These are phyloP conservation scores for Stratiomys singularior DNA, from an alignment of 2,888 invertebrate species.

Conservation along the genomic window DNA sequence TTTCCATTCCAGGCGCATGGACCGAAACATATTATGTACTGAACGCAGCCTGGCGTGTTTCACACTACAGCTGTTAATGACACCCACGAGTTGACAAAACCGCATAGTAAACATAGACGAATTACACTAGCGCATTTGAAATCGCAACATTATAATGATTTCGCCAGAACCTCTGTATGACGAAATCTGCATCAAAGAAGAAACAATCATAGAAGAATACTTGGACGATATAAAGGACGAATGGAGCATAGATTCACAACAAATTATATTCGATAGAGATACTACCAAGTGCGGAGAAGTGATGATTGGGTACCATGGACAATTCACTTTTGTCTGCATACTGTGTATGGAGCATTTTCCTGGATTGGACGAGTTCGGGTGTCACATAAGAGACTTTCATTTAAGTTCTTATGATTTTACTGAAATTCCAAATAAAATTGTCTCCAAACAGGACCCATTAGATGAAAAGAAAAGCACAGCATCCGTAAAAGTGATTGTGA, in stretches of 20 bases:
- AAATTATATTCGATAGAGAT: background rate
- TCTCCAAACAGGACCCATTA: too few relatives aligned
- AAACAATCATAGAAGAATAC: background rate
- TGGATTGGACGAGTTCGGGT: background rate
- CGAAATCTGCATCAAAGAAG: background rate
- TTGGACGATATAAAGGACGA: background rate
- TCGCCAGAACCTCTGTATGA: too few relatives aligned
- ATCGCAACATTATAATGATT: too few relatives aligned
- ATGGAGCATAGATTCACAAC: background rate
- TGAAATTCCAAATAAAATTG: background rate
- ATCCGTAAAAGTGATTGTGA: too few relatives aligned
- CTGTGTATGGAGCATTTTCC: background rate
- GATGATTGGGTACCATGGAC: background rate
- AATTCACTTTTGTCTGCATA: constrained; percentile 17
- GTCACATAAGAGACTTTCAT: background rate
- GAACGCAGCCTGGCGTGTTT: too few relatives aligned
- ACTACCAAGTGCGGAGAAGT: constrained; percentile 24
- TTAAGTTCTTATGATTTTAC: background rate
- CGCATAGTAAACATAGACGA: too few relatives aligned
- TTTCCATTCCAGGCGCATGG: too few relatives aligned
- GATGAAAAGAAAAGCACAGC: too few relatives aligned
- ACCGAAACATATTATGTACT: too few relatives aligned
- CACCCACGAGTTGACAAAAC: too few relatives aligned
- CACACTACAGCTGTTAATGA: too few relatives aligned
- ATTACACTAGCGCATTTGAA: too few relatives aligned